Percentiles rank a stretch among this genome's conserved stretches.
These are phyloP conservation scores for Xanthia togata DNA, from an alignment of 2,888 invertebrate genomes.

Conservation along the genomic window DNA sequence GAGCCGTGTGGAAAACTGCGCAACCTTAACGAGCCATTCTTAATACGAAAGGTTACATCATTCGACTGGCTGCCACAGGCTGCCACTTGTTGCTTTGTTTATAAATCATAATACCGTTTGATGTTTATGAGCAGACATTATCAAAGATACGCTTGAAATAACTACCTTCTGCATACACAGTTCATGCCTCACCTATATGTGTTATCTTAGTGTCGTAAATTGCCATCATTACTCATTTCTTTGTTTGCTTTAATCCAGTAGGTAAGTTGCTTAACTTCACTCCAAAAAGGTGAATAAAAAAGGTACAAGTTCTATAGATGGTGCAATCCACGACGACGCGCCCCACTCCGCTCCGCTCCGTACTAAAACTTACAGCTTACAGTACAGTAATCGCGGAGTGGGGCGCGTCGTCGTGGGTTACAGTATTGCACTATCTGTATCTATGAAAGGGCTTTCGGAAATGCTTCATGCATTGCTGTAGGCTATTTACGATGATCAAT, in stretches of 20 bases:
- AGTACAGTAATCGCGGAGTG: too few species aligned
- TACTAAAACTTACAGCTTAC: too few species aligned
- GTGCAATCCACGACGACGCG: too few species aligned
- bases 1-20: slow-evolving; percentile 64
- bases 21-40: slow-evolving; percentile 61
- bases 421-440: too few species aligned
- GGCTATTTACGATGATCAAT: background rate
- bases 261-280: background rate
- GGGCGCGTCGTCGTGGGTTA: too few species aligned
- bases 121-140: slow-evolving; percentile 52
- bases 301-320: background rate
- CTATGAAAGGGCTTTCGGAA: background rate
- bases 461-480: background rate
- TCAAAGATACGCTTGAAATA: slow-evolving; percentile 48
- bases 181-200: slow-evolving; percentile 26
- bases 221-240: slow-evolving; percentile 28
- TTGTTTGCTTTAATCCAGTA: slow-evolving; percentile 23
- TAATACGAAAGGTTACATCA: slow-evolving; percentile 56
- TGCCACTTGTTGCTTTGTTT: slow-evolving; percentile 61
- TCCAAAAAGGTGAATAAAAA: background rate
- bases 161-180: slow-evolving; percentile 31
- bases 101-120: slow-evolving; percentile 55
- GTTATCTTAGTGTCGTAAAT: slow-evolving; percentile 34
- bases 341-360: too few species aligned
- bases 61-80: slow-evolving; percentile 18